Percentiles rank a stretch among this genome's conserved stretches.
Conservation (phyloP, 2,888 invertebrate species). For the Eurytoma adleriae region DNA sequence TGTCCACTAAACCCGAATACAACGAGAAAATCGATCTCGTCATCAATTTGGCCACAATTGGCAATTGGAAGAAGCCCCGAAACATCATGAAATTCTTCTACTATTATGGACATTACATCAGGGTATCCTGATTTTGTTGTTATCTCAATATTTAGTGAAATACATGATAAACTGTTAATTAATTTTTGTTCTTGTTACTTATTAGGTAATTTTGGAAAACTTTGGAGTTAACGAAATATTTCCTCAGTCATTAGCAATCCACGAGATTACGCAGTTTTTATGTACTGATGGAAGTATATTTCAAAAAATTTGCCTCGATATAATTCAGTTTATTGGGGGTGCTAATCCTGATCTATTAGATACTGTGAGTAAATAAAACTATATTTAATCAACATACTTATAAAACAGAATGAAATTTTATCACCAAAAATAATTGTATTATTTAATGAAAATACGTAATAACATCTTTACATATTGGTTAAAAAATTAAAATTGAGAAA, state of each 20-base stretch:
- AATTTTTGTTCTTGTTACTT: not conserved
- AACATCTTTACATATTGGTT: no score
- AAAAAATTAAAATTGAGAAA: no score
- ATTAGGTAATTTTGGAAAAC: no score
- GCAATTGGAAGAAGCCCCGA: constrained; percentile 6
- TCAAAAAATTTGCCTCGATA: not conserved
- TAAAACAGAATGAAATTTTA: no score
- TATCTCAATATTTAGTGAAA: not conserved
- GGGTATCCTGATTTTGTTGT: not conserved
- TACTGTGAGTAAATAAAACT: constrained; percentile 3
- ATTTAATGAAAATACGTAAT: no score
- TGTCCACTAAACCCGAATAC: constrained; percentile 83
- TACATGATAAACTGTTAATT: not conserved
- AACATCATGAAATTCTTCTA: not conserved
- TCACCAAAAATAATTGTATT: no score
- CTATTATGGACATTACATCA: not conserved
- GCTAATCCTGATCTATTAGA: constrained; percentile 18
- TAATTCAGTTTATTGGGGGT: constrained; percentile 11
- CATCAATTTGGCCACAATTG: constrained; percentile 42
- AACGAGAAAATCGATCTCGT: constrained; percentile 82
- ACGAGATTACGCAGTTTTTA: not conserved
- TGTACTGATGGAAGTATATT: constrained; percentile 10
- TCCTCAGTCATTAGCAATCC: not conserved
- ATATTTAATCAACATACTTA: not conserved
- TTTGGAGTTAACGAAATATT: not conserved